A percentile compares a stretch with the other conserved stretches of the same genome.
Evolutionary conservation across 1,140 invertebrate genomes (phyloP).

Genomic region (Argopecten irradians): DNA sequence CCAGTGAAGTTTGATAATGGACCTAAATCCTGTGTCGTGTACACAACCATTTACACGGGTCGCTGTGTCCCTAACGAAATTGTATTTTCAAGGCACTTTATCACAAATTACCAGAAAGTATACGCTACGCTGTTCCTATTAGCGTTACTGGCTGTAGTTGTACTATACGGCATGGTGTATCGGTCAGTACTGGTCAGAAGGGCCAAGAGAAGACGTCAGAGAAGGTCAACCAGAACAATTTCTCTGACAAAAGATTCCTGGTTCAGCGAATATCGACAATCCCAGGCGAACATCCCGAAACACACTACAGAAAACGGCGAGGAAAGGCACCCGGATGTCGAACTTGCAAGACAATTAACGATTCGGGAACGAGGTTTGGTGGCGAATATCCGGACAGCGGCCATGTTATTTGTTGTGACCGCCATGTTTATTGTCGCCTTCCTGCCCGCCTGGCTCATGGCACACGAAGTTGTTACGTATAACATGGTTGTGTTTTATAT

Average conservation of each 20-base stretch:
- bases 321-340: slow-evolving; percentile 44
- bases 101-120: slow-evolving; percentile 62
- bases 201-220: slow-evolving; percentile 56
- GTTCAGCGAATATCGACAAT: slow-evolving; percentile 46
- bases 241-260: slow-evolving; percentile 40
- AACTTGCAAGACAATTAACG: slow-evolving; percentile 40
- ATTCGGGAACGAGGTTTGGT: slow-evolving; percentile 56
- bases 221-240: slow-evolving; percentile 46
- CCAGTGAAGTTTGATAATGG: background rate
- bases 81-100: slow-evolving; percentile 62
- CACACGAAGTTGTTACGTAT: slow-evolving; percentile 50
- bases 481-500: slow-evolving; percentile 68
- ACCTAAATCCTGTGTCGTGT: background rate
- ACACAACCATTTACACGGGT: slow-evolving; percentile 54
- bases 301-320: slow-evolving; percentile 42
- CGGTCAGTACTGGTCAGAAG: slow-evolving; percentile 60
- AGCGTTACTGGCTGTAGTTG: slow-evolving; percentile 59
- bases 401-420: slow-evolving; percentile 74
- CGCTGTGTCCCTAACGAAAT: slow-evolving; percentile 60
- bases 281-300: slow-evolving; percentile 24
- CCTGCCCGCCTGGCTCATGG: slow-evolving; percentile 64
- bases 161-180: slow-evolving; percentile 67
- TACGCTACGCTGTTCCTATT: slow-evolving; percentile 67
- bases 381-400: slow-evolving; percentile 69
- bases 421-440: slow-evolving; percentile 71